Percentiles rank a stretch among this genome's conserved stretches.
phyloP scores from a whole-genome alignment of 2,888 invertebrate species.

The Caenorhabditis wallacei region DNA sequence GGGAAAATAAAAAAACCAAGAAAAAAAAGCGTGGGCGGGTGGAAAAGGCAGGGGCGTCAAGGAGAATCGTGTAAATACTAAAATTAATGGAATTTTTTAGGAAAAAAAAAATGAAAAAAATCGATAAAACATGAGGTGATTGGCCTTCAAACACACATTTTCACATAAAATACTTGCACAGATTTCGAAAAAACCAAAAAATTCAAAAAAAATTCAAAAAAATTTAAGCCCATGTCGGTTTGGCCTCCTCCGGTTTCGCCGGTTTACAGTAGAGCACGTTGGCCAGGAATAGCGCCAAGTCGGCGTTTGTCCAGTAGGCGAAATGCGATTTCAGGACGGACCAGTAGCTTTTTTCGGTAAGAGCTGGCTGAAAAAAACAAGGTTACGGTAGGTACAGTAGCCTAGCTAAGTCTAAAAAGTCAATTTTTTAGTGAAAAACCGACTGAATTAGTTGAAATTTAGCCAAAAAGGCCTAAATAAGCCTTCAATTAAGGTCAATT shows the following conservation, averaged over 20 bases:
- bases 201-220: neutral
- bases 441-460: no score
- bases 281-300: conserved; percentile 75
- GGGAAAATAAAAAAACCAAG: conserved; percentile 2
- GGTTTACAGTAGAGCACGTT: conserved; percentile 74
- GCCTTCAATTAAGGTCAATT: no score
- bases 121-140: conserved; percentile 54
- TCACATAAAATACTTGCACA: conserved; percentile 26
- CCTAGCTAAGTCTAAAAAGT: no score
- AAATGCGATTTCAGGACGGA: conserved; percentile 81
- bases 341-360: conserved; percentile 82
- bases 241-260: conserved; percentile 61
- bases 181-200: conserved; percentile 6
- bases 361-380: conserved; percentile 75
- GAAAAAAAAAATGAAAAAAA: conserved; percentile 1
- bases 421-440: no score
- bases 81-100: neutral
- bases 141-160: conserved; percentile 14
- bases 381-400: neutral
- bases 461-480: no score
- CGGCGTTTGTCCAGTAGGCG: conserved; percentile 81
- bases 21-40: neutral
- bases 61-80: neutral
- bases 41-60: neutral
- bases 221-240: conserved; percentile 48